A percentile compares a stretch with the other conserved stretches of the same genome.
These are phyloP conservation scores for Ranitomeya variabilis DNA, from an alignment of 2,113 vertebrate genomes.

Conservation along the genomic window DNA sequence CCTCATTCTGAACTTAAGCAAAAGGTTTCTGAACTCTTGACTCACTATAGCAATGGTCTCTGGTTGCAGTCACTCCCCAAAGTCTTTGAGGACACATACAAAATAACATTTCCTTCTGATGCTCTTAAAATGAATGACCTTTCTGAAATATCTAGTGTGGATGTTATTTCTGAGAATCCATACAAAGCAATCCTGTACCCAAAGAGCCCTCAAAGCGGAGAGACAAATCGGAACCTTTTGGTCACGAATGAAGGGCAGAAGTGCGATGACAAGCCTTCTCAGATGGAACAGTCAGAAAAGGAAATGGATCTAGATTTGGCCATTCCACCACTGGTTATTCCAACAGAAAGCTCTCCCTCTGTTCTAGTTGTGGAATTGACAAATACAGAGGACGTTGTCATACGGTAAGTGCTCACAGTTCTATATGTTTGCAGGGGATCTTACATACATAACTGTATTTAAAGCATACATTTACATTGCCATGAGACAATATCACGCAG, in stretches of 20 bases:
- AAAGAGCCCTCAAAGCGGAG: slow-evolving; percentile 63
- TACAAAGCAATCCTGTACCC: slow-evolving; percentile 87
- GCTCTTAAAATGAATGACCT: slow-evolving; percentile 79
- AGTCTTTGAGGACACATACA: slow-evolving; percentile 83
- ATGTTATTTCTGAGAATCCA: slow-evolving; percentile 77
- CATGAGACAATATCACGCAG: neutral
- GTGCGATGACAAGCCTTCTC: neutral
- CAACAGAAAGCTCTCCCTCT: slow-evolving; percentile 79
- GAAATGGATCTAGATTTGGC: slow-evolving; percentile 57
- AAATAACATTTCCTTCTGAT: slow-evolving; percentile 78
- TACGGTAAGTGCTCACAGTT: slow-evolving; percentile 74
- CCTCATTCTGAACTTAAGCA: slow-evolving; percentile 72
- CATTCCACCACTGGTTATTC: slow-evolving; percentile 76
- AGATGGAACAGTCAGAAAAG: slow-evolving; percentile 50
- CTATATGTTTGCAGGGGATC: neutral
- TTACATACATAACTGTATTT: neutral
- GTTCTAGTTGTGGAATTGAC: slow-evolving; percentile 83
- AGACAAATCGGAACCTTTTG: slow-evolving; percentile 69
- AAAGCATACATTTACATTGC: neutral
- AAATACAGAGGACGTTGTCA: slow-evolving; percentile 79
- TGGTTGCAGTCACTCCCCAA: slow-evolving; percentile 89
- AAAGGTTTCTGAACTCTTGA: slow-evolving; percentile 79
- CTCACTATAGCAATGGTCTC: slow-evolving; percentile 82
- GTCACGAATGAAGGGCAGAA: slow-evolving; percentile 52
- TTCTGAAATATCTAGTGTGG: slow-evolving; percentile 80